These are phyloP conservation scores for Datnioides undecimradiatus DNA, from an alignment of 2,113 vertebrate genomes.

Conservation along the genomic window DNA sequence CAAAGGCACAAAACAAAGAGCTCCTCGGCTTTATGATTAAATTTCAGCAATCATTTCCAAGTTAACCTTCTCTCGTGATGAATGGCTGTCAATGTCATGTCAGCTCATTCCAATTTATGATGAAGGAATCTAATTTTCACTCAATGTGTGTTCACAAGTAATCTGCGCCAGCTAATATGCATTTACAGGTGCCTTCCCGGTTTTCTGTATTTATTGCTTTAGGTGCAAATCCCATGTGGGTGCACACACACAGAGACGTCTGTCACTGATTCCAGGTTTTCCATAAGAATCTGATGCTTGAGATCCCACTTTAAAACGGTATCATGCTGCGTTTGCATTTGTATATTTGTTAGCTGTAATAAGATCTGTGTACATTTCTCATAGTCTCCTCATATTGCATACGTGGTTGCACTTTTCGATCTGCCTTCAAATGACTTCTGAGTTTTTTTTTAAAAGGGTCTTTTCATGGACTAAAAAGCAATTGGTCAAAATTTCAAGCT, in stretches of 20 bases:
- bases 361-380: background rate
- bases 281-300: conserved; percentile 18
- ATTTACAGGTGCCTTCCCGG: conserved; percentile 14
- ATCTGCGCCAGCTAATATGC: conserved; percentile 12
- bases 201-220: conserved; percentile 19
- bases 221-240: background rate
- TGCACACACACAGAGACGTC: background rate
- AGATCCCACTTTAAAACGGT: background rate
- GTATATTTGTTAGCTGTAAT: background rate
- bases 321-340: background rate
- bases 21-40: background rate
- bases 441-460: background rate
- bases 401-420: background rate
- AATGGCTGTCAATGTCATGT: conserved; percentile 42
- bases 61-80: conserved; percentile 33
- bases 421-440: background rate
- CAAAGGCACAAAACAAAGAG: background rate
- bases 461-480: background rate
- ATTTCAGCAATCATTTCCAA: conserved; percentile 15
- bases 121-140: conserved; percentile 16
- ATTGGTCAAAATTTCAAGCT: conserved; percentile 13
- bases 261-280: conserved; percentile 30
- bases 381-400: background rate
- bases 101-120: conserved; percentile 9
- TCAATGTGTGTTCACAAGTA: conserved; percentile 35